Evolutionary conservation across 1,140 invertebrate species (phyloP).

Genomic region (Dreissena polymorpha): DNA sequence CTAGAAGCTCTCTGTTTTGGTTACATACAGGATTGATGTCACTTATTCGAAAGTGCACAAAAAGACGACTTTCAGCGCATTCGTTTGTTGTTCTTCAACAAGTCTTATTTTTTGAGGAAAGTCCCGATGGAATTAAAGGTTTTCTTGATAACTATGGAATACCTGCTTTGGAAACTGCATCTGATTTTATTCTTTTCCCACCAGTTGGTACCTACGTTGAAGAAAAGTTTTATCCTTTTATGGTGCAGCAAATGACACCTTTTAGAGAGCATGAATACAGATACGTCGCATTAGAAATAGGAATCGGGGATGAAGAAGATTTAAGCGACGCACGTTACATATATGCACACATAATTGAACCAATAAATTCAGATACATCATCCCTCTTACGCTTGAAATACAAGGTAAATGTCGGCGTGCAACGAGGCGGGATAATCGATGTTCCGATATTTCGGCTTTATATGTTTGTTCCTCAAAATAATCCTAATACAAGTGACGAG

Average conservation of each 20-base stretch:
- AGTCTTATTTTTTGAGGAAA: neutral
- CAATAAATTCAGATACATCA: neutral
- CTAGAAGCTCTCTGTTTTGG: neutral
- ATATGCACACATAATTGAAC: neutral
- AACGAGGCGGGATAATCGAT: constrained; percentile 21
- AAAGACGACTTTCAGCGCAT: neutral
- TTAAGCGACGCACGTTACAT: neutral
- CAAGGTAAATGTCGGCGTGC: constrained; percentile 14
- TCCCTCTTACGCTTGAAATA: neutral
- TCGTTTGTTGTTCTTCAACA: neutral
- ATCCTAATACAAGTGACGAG: constrained; percentile 10
- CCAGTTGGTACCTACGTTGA: constrained; percentile 36
- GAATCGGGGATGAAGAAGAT: constrained; percentile 39
- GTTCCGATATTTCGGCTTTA: constrained; percentile 63
- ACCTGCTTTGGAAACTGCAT: constrained; percentile 9
- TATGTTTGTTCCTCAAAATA: constrained; percentile 57
- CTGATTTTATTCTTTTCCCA: constrained; percentile 21
- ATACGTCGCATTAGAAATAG: constrained; percentile 66
- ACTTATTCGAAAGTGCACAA: neutral
- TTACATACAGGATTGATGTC: neutral
- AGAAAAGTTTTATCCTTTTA: constrained; percentile 16
- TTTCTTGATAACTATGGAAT: neutral
- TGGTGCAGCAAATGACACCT: constrained; percentile 22
- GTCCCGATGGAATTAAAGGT: neutral
- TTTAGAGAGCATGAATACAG: constrained; percentile 57